Evolutionary conservation across 1,140 invertebrate genomes (phyloP).

Genomic region (Drosophila subobscura): DNA sequence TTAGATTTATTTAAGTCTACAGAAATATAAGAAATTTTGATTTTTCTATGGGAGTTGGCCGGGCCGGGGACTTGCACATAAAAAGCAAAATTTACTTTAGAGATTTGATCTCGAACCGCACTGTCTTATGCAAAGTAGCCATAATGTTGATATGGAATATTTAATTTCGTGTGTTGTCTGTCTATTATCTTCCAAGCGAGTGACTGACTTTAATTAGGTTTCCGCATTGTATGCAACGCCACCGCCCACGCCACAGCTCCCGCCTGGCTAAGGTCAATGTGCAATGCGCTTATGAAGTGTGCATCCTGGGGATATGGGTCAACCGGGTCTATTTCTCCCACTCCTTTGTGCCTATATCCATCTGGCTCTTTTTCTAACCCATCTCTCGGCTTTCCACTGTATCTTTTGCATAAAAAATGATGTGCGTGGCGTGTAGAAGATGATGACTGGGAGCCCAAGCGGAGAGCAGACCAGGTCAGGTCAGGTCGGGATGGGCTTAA

Average conservation of each 20-base stretch:
- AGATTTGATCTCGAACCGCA: no score
- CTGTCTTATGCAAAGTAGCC: no score
- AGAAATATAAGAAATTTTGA: no score
- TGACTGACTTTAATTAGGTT: conserved; percentile 56
- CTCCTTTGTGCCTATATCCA: conserved; percentile 1
- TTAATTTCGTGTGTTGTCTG: not conserved
- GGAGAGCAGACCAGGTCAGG: conserved; percentile 45
- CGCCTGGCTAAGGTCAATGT: conserved; percentile 55
- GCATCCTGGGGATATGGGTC: conserved; percentile 59
- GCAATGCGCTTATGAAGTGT: conserved; percentile 31
- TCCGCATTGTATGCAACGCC: conserved; percentile 1
- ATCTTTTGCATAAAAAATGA: conserved; percentile 64
- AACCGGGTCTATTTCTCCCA: conserved; percentile 23
- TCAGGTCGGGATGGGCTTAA: conserved; percentile 54
- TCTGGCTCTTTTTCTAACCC: conserved; percentile 9
- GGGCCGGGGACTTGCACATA: no score
- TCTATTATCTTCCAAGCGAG: not conserved
- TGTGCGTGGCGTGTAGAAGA: conserved; percentile 51
- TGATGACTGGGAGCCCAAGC: conserved; percentile 20
- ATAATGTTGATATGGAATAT: not conserved
- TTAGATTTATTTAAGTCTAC: no score
- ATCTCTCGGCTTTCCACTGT: conserved; percentile 9
- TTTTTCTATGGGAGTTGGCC: no score
- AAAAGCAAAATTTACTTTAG: no score
- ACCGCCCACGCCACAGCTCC: no score